phyloP scores from a whole-genome alignment of 1,140 invertebrate species.

The Saccostrea glomerata region DNA sequence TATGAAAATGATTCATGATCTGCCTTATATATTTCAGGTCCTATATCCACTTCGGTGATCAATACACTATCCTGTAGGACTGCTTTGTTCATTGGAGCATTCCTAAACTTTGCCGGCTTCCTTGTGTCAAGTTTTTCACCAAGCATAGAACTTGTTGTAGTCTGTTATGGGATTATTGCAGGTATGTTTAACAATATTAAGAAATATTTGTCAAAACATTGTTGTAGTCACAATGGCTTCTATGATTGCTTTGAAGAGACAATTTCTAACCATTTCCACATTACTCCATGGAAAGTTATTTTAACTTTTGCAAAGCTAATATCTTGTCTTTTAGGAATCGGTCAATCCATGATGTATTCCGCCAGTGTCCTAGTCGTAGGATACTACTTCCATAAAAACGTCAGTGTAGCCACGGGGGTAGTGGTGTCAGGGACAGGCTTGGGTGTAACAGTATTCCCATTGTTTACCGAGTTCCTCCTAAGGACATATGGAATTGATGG shows the following conservation, averaged over 20 bases:
- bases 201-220: too few relatives aligned
- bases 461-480: slow-evolving; percentile 31
- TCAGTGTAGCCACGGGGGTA: slow-evolving; percentile 33
- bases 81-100: slow-evolving; percentile 4
- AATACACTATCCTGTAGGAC: slow-evolving; percentile 17
- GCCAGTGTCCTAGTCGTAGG: slow-evolving; percentile 25
- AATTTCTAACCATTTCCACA: too few relatives aligned
- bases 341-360: slow-evolving; percentile 38
- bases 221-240: too few relatives aligned
- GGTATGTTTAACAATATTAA: not conserved
- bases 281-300: too few relatives aligned
- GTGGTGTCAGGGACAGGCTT: slow-evolving; percentile 31
- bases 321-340: slow-evolving; percentile 8
- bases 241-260: too few relatives aligned
- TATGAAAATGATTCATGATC: too few relatives aligned
- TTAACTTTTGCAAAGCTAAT: not conserved
- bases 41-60: slow-evolving; percentile 10
- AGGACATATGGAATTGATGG: slow-evolving; percentile 11
- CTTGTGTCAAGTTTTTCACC: slow-evolving; percentile 24
- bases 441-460: slow-evolving; percentile 27
- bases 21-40: not conserved
- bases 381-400: slow-evolving; percentile 28
- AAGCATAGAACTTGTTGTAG: slow-evolving; percentile 14
- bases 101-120: slow-evolving; percentile 36
- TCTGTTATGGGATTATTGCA: slow-evolving; percentile 35